Conservation (phyloP, 2,113 vertebrate species). For the Vulpes ferrilata region DNA sequence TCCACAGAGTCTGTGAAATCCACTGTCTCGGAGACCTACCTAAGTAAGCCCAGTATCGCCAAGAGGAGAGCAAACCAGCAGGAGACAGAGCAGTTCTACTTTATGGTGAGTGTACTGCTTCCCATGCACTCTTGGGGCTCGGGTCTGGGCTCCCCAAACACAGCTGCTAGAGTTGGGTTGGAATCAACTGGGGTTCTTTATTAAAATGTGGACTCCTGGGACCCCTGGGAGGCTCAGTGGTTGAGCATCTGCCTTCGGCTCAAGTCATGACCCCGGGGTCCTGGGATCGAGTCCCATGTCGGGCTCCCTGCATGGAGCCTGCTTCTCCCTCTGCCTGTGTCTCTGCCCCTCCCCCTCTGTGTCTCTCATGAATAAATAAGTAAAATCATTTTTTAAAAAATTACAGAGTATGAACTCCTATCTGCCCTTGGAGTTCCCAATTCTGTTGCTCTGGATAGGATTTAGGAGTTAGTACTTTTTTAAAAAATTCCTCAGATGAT, state of each 20-base stretch:
- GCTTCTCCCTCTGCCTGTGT: too few species aligned
- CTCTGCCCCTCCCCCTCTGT: too few species aligned
- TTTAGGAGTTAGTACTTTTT: neutral
- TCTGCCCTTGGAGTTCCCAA: neutral
- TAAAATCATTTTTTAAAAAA: too few species aligned
- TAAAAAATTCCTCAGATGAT: neutral
- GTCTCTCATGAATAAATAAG: too few species aligned
- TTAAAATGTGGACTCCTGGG: neutral
- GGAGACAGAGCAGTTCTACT: conserved; percentile 99
- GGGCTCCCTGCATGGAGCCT: too few species aligned
- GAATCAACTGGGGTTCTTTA: neutral
- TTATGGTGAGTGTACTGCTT: conserved; percentile 91
- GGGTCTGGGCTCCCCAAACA: neutral
- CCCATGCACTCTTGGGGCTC: neutral
- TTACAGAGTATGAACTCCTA: neutral
- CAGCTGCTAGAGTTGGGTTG: neutral
- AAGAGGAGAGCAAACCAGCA: conserved; percentile 98
- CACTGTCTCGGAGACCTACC: conserved; percentile 97
- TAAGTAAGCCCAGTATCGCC: conserved; percentile 98
- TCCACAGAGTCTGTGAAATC: conserved; percentile 99
- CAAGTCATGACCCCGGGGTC: too few species aligned
- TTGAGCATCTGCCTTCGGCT: too few species aligned
- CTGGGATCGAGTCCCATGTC: too few species aligned
- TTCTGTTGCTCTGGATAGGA: neutral
- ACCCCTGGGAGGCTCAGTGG: too few species aligned